Conservation (phyloP, 2,888 invertebrate genomes). For the Dysmachus trigonus region DNA sequence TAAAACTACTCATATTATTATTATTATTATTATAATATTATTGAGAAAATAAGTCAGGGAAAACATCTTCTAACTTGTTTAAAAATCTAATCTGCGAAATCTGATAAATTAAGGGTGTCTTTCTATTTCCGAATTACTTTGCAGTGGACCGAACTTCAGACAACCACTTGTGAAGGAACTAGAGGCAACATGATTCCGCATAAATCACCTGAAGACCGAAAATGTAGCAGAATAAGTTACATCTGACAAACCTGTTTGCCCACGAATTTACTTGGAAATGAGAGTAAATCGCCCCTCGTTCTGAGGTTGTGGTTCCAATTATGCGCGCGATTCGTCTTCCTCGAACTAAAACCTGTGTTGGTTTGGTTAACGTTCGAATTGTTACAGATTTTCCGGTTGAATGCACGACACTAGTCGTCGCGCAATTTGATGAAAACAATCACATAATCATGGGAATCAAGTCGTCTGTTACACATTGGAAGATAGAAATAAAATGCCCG, state of each 20-base stretch:
- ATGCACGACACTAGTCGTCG: background rate
- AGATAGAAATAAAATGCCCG: background rate
- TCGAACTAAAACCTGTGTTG: background rate
- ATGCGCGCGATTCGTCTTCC: background rate
- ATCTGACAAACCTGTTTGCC: constrained; percentile 7
- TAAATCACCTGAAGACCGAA: background rate
- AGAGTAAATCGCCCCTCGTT: background rate
- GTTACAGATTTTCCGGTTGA: constrained; percentile 8
- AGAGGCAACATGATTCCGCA: background rate
- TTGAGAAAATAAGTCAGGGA: too few species aligned
- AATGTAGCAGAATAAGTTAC: background rate
- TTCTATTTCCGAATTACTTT: background rate
- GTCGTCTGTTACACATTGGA: background rate
- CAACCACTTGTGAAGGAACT: background rate
- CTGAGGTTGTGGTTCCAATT: background rate
- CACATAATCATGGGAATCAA: background rate
- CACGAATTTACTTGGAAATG: background rate
- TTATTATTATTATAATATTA: too few species aligned
- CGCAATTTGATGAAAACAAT: background rate
- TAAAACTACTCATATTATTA: too few species aligned
- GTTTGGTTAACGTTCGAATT: background rate
- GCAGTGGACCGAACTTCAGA: background rate
- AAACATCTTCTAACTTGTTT: background rate
- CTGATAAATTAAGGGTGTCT: background rate
- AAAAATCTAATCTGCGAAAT: background rate